These are phyloP conservation scores for Camponotus vicinus DNA, from an alignment of 1,140 invertebrate genomes.

Conservation along the genomic window DNA sequence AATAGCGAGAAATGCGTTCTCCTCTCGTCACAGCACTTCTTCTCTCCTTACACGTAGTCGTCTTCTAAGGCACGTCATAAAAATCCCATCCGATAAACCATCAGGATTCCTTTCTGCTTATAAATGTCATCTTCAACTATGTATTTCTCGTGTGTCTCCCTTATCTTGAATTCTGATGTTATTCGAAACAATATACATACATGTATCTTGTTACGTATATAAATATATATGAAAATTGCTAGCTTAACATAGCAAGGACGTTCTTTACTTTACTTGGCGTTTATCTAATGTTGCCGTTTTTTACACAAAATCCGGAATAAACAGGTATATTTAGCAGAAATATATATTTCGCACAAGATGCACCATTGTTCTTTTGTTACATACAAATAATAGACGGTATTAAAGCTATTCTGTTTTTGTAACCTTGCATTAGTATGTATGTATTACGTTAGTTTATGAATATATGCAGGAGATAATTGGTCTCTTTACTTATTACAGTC, in stretches of 20 bases:
- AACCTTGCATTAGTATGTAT: background rate
- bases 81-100: background rate
- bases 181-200: background rate
- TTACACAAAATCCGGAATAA: background rate
- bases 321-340: background rate
- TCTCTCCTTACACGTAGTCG: background rate
- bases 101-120: background rate
- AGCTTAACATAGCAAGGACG: background rate
- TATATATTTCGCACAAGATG: background rate
- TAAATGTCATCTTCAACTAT: background rate
- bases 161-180: background rate
- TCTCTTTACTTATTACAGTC: background rate
- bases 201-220: background rate
- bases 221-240: background rate
- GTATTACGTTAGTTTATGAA: constrained; percentile 27
- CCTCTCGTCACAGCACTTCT: background rate
- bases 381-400: constrained; percentile 6
- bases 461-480: constrained; percentile 9
- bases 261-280: background rate
- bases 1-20: background rate
- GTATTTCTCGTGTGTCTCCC: background rate
- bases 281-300: constrained; percentile 13
- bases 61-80: background rate
- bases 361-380: constrained; percentile 9
- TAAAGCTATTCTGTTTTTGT: constrained; percentile 8